A percentile compares a stretch with the other conserved stretches of the same genome.
Conservation (phyloP, 2,797 vertebrate genomes). For the Peromyscus aztecus region DNA sequence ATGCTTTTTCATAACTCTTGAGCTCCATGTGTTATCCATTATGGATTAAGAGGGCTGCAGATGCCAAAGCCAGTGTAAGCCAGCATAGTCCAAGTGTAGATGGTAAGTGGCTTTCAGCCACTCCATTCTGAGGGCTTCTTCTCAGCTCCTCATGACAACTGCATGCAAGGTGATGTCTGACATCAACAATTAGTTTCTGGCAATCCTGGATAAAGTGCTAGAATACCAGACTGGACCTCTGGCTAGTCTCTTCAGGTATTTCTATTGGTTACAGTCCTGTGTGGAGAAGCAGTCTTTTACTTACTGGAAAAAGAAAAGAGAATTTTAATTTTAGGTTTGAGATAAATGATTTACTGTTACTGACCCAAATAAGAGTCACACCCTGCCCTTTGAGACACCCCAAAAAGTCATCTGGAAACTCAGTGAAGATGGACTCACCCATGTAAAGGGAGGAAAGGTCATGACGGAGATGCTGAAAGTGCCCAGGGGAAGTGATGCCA, state of each 20-base stretch:
- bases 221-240: background rate
- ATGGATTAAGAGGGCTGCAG: constrained; percentile 15
- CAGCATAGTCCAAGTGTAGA: background rate
- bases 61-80: background rate
- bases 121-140: background rate
- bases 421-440: background rate
- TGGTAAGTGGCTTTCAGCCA: background rate
- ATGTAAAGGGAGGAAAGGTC: background rate
- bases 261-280: background rate
- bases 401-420: background rate
- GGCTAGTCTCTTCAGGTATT: background rate
- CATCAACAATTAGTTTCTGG: background rate
- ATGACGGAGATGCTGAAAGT: background rate
- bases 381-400: background rate
- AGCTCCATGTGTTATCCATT: constrained; percentile 69
- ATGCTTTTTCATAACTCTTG: constrained; percentile 1
- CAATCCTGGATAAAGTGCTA: background rate
- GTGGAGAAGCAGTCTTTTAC: background rate
- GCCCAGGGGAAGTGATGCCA: background rate
- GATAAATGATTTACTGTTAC: constrained; percentile 6
- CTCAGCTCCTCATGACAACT: background rate
- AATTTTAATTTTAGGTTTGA: background rate
- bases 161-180: background rate
- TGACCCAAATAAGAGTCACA: background rate
- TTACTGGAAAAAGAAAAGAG: background rate